Percentiles rank a stretch among this genome's conserved stretches.
These are phyloP conservation scores for Mormyrops boulengeri DNA, from an alignment of 2,797 vertebrate species.

Conservation along the genomic window DNA sequence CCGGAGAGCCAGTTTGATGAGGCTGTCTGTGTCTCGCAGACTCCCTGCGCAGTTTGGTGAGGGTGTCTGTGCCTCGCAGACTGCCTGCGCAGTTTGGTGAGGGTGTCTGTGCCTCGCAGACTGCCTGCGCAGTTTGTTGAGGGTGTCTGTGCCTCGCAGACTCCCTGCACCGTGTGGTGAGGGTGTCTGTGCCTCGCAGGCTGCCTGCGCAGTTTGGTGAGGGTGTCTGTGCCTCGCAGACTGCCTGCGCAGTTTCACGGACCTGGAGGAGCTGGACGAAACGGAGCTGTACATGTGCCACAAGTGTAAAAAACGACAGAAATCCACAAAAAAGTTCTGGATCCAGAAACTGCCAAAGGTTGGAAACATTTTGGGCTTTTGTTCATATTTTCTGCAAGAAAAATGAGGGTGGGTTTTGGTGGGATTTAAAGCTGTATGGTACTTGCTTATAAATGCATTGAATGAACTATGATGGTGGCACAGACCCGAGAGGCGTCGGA, in stretches of 20 bases:
- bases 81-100: slow-evolving; percentile 84
- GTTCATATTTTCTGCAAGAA: background rate
- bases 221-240: slow-evolving; percentile 56
- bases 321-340: slow-evolving; percentile 99
- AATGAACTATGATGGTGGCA: background rate
- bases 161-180: slow-evolving; percentile 81
- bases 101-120: slow-evolving; percentile 56
- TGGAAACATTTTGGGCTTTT: slow-evolving; percentile 7
- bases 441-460: background rate
- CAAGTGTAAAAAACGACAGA: slow-evolving; percentile 95
- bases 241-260: slow-evolving; percentile 94
- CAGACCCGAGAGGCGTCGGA: background rate
- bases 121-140: slow-evolving; percentile 81
- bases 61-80: slow-evolving; percentile 59
- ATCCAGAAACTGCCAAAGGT: slow-evolving; percentile 96
- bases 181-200: background rate
- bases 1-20: background rate
- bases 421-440: background rate
- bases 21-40: slow-evolving; percentile 53
- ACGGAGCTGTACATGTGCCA: slow-evolving; percentile 97
- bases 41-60: slow-evolving; percentile 82
- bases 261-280: slow-evolving; percentile 95
- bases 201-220: background rate
- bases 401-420: background rate
- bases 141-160: slow-evolving; percentile 55